These are phyloP conservation scores for Amblyteles armatorius DNA, from an alignment of 2,888 invertebrate genomes.

Conservation along the genomic window DNA sequence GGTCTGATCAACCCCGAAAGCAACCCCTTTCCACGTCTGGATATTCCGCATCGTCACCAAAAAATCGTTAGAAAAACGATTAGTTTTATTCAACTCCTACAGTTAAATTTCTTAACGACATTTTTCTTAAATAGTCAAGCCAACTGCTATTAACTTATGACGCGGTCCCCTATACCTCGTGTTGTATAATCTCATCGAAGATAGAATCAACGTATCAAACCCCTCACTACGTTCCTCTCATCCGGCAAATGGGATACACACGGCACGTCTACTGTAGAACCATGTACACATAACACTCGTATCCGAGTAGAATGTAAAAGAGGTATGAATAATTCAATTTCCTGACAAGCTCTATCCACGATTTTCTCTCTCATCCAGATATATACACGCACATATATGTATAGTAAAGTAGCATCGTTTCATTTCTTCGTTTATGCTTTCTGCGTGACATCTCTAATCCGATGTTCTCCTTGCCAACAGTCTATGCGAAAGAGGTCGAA, in stretches of 20 bases:
- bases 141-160: not conserved
- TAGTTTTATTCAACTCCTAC: not conserved
- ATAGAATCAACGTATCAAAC: conserved; percentile 37
- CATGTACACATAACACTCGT: conserved; percentile 24
- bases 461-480: conserved; percentile 21
- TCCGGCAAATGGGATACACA: conserved; percentile 43
- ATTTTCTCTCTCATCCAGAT: conserved; percentile 26
- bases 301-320: conserved; percentile 51
- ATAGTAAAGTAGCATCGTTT: not conserved
- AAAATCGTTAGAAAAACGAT: not conserved
- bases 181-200: conserved; percentile 7
- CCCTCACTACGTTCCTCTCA: conserved; percentile 19
- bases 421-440: conserved; percentile 44
- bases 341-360: conserved; percentile 57
- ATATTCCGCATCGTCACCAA: not conserved
- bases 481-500: conserved; percentile 21
- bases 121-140: not conserved
- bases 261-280: conserved; percentile 4
- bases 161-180: conserved; percentile 1
- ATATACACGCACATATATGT: conserved; percentile 3
- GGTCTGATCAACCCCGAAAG: no score
- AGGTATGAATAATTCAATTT: conserved; percentile 66
- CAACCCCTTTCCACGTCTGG: not conserved
- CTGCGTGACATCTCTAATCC: conserved; percentile 47
- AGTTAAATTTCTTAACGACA: not conserved